A percentile compares a stretch with the other conserved stretches of the same genome.
phyloP scores from a whole-genome alignment of 2,888 invertebrate genomes.

The Drosophila robusta region DNA sequence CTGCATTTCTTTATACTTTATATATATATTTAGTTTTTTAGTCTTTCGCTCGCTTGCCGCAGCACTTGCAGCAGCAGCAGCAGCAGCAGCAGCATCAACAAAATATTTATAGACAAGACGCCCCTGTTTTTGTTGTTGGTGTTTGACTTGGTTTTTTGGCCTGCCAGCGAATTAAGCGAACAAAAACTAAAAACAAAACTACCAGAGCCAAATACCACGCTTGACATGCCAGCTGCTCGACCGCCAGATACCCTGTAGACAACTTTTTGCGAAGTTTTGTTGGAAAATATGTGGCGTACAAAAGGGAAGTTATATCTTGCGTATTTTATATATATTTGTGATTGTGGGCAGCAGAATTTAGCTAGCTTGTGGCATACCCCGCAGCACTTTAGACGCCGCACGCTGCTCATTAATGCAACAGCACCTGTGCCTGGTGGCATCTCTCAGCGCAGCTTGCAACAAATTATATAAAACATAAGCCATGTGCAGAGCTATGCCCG shows the following conservation, averaged over 20 bases:
- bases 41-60: not conserved
- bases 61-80: constrained; percentile 20
- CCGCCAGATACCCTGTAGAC: constrained; percentile 16
- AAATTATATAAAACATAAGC: constrained; percentile 76
- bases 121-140: constrained; percentile 23
- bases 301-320: no score
- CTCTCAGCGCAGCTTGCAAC: constrained; percentile 50
- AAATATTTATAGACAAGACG: constrained; percentile 74
- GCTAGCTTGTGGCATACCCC: constrained; percentile 4
- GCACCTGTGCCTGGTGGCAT: constrained; percentile 58
- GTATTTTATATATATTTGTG: no score
- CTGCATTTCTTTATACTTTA: constrained; percentile 68
- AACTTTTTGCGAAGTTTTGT: not conserved
- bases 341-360: no score
- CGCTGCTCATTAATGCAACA: constrained; percentile 50
- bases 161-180: constrained; percentile 33
- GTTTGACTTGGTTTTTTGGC: constrained; percentile 51
- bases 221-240: not conserved
- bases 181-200: constrained; percentile 24
- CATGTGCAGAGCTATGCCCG: constrained; percentile 12
- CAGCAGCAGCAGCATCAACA: constrained; percentile 25
- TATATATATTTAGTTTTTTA: constrained; percentile 17
- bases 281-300: no score
- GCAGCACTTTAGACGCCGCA: constrained; percentile 8
- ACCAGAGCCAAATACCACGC: constrained; percentile 4